Evolutionary conservation across 2,113 vertebrate species (phyloP), one percentile per base, ranked within the genome.

Genomic region (Xiphophorus maculatus): DNA sequence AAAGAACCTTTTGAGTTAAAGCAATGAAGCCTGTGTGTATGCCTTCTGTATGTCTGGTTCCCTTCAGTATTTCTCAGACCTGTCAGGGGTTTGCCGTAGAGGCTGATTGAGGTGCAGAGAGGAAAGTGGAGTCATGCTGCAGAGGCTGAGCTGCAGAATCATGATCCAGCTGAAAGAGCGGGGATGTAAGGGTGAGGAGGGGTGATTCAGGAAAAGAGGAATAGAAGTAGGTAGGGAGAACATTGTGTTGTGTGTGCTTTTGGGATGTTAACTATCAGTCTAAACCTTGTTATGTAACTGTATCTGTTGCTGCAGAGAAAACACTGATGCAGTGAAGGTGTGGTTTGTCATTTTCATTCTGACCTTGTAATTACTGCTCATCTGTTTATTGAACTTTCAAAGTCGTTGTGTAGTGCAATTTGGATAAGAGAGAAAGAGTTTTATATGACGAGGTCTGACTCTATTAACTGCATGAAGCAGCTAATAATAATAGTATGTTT

Each of bases 131-230:
- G 91, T 89, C 83, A 82, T 89, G 84, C 88, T 90, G 91, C 90
- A 90, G 91, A 90, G 88, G 85, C 44, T 89, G 78, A 88, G 80
- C 84, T 90, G 89, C 90, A 87, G 84, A 90, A 84, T 91, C 86
- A 82, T 84, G 83, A 88, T 86, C 80, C 70, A 82, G 76, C 83
- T 83, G 79, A 91, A 79, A 44, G 68, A 84, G 58, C 33, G 66
- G 1, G 58, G 5, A 30, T 14, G 5, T 37, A 3, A 27, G 32
- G 13, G 48, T 15, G 73, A 19, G 64, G 40, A 44, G 15, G 13
- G 22, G 29, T 33, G 75, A 51, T 66, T 15, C 22, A 10, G 29
- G 17, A 22, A 10, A 27, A 14, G 30, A 62, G 11, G 37, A 51
- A 63, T n/a, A 25, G 2, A 58, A 58, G 22, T 9, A 48, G 42